phyloP scores from a whole-genome alignment of 2,888 invertebrate species.

The Eumerus sabulonum region DNA sequence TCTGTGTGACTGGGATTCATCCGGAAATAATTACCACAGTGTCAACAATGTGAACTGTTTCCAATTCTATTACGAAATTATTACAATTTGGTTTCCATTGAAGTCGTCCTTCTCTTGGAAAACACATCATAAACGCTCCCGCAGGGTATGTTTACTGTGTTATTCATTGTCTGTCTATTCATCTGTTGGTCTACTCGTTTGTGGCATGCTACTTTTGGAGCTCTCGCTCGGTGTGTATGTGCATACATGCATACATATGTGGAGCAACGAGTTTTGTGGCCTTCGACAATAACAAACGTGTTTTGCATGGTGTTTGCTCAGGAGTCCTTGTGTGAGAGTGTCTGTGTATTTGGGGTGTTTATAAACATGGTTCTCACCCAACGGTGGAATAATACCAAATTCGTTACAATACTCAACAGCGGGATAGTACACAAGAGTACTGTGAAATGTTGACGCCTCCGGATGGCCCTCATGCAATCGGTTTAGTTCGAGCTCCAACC shows the following conservation, averaged over 20 bases:
- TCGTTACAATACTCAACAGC: constrained; percentile 32
- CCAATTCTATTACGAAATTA: constrained; percentile 66
- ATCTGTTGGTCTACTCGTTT: not conserved
- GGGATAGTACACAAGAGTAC: not conserved
- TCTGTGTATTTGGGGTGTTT: constrained; percentile 27
- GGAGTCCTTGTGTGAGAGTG: constrained; percentile 21
- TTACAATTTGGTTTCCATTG: constrained; percentile 54
- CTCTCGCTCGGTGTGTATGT: constrained; percentile 9
- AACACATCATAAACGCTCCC: constrained; percentile 52
- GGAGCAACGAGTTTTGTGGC: constrained; percentile 24
- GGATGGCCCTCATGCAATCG: not conserved
- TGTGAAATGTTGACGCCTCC: constrained; percentile 5
- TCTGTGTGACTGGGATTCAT: constrained; percentile 43
- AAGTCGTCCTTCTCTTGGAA: constrained; percentile 4
- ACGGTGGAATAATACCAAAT: constrained; percentile 51
- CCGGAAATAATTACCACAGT: constrained; percentile 65
- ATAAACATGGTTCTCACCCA: constrained; percentile 48
- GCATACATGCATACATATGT: not conserved
- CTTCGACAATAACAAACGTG: constrained; percentile 29
- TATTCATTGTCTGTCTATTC: not conserved
- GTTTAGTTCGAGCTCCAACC: not conserved
- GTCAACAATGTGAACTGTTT: constrained; percentile 65
- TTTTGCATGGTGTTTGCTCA: not conserved
- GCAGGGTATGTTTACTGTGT: constrained; percentile 33
- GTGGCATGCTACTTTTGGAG: constrained; percentile 14